Base-by-base conservation (phyloP, 2,888 invertebrate species). In the Orthosia incerta region DNA sequence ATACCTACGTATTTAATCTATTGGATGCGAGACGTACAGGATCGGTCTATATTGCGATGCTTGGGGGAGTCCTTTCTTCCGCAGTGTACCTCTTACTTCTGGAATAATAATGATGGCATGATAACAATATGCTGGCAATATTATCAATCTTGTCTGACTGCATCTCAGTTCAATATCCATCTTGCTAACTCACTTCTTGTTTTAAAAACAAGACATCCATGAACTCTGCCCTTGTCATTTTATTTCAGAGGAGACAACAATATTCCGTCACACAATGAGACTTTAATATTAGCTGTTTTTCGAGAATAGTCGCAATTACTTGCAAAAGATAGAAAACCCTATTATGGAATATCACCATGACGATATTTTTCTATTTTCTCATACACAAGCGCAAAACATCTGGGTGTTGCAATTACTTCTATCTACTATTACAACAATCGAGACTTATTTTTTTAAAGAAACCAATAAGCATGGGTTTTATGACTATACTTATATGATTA, bases 141-240 rank as follows among this genome's bases (percentile, higher is more conserved):
- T 31, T 26, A n/a, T 4, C 13, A 70, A 26, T 46, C 0, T 48
- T 50, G 23, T 11, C 18, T 23, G 20, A 55, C 55, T 67, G 9
- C 20, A 31, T 23, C 56, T 48, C 11, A 23, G 18, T 18, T 50
- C 51, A 13, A 39, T 46, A 12, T 53, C 15, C 13, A n/a, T 31
- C 45, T 7, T 59, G 20, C n/a, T 39, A 20, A 48, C 46, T 16
- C 16, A 48, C 23, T 13, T 53, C 15, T n/a, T n/a, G 50, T 31
- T 20, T 45, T 12, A 53, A 78, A 62, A 66, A 63, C 0, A 53
- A n/a, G 48, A 57, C 53, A 15, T n/a, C 13, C n/a, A 23, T 74
- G 57, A 78, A 13, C 77, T 63, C 2, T 63, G 66, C 45, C 46
- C 53, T 57, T 62, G 53, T 59, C 16, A 16, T 53, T n/a, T 26